Conservation (phyloP, 92 coral and sea anemone genomes). For the Epizoanthus fatuus region DNA sequence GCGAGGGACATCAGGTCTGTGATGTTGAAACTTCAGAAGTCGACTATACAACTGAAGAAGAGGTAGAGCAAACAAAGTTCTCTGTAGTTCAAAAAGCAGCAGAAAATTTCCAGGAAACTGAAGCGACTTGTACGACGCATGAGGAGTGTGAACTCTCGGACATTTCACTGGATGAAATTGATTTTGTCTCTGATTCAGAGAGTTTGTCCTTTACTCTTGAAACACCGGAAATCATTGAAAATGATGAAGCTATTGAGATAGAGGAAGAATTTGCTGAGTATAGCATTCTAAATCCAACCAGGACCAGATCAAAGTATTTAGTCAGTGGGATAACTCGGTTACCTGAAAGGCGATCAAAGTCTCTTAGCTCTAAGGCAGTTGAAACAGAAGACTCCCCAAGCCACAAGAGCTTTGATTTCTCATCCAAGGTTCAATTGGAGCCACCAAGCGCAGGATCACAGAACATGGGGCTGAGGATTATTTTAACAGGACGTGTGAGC, state of each 20-base stretch:
- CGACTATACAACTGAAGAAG: conserved; percentile 32
- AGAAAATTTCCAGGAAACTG: conserved; percentile 20
- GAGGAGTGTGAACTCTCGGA: conserved; percentile 17
- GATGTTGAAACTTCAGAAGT: neutral
- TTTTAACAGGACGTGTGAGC: conserved; percentile 25
- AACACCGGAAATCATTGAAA: conserved; percentile 41
- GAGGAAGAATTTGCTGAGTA: conserved; percentile 38
- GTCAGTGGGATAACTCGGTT: conserved; percentile 27
- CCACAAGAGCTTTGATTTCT: conserved; percentile 2
- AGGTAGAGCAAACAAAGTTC: conserved; percentile 9
- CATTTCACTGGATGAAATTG: conserved; percentile 22
- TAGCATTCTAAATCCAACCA: conserved; percentile 36
- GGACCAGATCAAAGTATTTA: conserved; percentile 32
- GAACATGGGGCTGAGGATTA: conserved; percentile 9
- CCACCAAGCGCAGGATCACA: conserved; percentile 6
- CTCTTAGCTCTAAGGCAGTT: conserved; percentile 24
- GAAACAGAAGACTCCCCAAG: neutral
- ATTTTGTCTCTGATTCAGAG: conserved; percentile 33
- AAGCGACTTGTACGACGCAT: conserved; percentile 29
- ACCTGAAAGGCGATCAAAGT: conserved; percentile 34
- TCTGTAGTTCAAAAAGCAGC: conserved; percentile 25
- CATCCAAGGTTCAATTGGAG: conserved; percentile 18
- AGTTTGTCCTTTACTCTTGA: conserved; percentile 34
- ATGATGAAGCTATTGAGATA: conserved; percentile 28
- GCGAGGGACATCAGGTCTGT: neutral